Base-by-base conservation (phyloP, 2,888 invertebrate genomes). In the Hydraecia micacea region DNA sequence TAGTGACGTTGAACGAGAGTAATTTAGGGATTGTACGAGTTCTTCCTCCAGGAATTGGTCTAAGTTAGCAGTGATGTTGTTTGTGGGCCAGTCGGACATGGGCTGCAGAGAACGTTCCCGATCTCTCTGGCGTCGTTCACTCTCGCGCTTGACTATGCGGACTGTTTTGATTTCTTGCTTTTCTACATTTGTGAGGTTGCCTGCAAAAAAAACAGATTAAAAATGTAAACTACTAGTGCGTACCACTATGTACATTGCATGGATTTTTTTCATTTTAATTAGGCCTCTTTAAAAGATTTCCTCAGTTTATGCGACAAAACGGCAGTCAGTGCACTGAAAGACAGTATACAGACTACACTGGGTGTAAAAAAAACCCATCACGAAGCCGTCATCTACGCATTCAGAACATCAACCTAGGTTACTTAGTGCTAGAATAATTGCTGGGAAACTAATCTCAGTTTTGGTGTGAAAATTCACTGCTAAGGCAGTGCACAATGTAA, bases 141-240 rank as follows among this genome's bases (percentile, higher is more conserved):
- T 98, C 93, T 99, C 99, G 25, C 99, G 97, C 95, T 99, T 99
- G 0, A 99, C 99, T 90, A 99, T 99, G 80, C 99, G 97, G 32
- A 99, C 99, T 0, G 99, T 99, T 97, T 99, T 99, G 79, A 98
- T 98, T 95, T 99, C 99, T 93, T 98, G 98, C 89, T 98, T 98
- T 91, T 99, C 99, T 77, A 98, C 98, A 91, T 97, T 97, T 42
- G 96, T 98, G 73, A 98, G 97, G 90, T 98, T 98, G 80, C 97
- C 98, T 98, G 93, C 62, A 95, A 83, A 32, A 91, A 76, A 67
- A 46, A 13, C 28, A 13, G 58, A 5, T 60, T 60, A 6, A 15
- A 15, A 28, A 60, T 15, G 28, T 13, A 60, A 46, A 46, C 15
- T 46, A 46, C 46, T 46, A 46, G 5, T 15, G 15, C 46, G 46